These are phyloP conservation scores for Rhopalosiphum maidis DNA, from an alignment of 1,140 invertebrate species.

Conservation along the genomic window DNA sequence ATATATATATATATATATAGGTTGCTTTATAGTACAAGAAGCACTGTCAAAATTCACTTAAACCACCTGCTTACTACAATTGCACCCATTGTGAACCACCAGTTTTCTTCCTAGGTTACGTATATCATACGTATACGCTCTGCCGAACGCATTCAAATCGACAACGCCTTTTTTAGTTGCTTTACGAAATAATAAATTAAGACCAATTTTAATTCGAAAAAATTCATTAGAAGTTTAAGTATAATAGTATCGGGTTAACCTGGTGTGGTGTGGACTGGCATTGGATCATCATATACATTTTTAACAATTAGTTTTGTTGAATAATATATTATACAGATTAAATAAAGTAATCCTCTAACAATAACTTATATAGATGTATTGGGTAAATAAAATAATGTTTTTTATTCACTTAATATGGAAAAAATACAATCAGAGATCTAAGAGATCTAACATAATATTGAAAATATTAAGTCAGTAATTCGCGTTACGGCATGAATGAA, in stretches of 20 bases:
- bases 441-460: no score
- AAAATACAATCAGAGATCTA: neutral
- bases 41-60: conserved; percentile 14
- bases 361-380: neutral
- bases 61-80: conserved; percentile 18
- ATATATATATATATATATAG: neutral
- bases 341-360: neutral
- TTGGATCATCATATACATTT: neutral
- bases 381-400: neutral
- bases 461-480: no score
- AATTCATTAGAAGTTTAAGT: neutral
- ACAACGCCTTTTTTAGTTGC: neutral
- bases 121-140: neutral
- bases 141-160: neutral
- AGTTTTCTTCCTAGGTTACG: neutral
- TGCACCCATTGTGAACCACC: neutral
- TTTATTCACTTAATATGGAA: neutral
- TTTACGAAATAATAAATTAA: neutral
- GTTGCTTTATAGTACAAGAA: neutral
- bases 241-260: neutral
- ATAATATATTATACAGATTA: neutral
- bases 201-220: neutral
- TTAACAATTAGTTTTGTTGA: neutral
- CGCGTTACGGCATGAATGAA: neutral
- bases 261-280: neutral